These are phyloP conservation scores for Cygnus atratus DNA, from an alignment of 2,113 vertebrate genomes.

Conservation along the genomic window DNA sequence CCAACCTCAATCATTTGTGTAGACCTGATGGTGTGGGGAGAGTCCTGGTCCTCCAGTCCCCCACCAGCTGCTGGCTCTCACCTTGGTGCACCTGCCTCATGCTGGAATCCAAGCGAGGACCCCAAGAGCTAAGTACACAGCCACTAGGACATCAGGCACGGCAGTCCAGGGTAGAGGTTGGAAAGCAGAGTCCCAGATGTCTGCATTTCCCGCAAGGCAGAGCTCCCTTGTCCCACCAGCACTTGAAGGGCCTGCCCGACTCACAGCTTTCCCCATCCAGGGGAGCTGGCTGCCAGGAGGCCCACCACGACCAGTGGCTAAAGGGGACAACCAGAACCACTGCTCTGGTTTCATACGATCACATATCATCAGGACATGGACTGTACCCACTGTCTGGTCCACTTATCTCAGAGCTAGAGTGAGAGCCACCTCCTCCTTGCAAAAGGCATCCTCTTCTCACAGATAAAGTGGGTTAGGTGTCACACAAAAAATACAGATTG, in stretches of 20 bases:
- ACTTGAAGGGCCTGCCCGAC: neutral
- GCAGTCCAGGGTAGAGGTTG: neutral
- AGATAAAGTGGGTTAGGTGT: neutral
- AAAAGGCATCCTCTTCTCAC: neutral
- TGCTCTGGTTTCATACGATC: neutral
- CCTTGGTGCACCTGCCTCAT: accelerated
- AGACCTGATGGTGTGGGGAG: neutral
- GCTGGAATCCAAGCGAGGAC: neutral
- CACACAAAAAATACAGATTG: neutral
- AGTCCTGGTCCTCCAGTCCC: neutral
- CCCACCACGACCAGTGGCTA: neutral
- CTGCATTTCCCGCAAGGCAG: neutral
- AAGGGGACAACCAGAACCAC: neutral
- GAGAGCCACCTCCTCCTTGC: neutral
- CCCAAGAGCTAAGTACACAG: neutral
- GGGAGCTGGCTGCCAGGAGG: neutral
- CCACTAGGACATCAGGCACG: neutral
- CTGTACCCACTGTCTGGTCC: neutral
- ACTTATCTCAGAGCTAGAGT: neutral
- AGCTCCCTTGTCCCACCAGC: neutral
- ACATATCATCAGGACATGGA: neutral
- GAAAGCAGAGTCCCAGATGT: neutral
- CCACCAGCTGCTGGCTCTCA: neutral
- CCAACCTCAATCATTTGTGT: neutral
- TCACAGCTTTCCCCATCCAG: neutral